Percentiles rank a stretch among this genome's conserved stretches.
Conservation (phyloP, 1,140 invertebrate species). For the Chymomyza costata region DNA sequence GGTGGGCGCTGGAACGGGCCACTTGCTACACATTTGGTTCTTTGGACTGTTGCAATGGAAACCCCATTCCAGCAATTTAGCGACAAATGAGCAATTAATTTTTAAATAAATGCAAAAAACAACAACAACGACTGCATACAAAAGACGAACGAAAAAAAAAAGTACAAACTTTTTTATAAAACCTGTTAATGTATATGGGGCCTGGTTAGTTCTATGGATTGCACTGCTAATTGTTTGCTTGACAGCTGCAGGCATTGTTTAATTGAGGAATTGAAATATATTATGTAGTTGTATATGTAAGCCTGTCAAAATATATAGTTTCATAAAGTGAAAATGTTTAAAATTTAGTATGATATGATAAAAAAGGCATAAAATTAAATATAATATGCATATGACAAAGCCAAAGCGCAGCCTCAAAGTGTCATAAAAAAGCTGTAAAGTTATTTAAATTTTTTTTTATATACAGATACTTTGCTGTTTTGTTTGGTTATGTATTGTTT, state of each 20-base stretch:
- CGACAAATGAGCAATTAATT: constrained; percentile 73
- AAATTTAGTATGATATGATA: neutral
- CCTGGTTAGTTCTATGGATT: no score
- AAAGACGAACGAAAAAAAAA: constrained; percentile 6
- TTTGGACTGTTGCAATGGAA: constrained; percentile 48
- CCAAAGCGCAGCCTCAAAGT: no score
- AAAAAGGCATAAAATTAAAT: constrained; percentile 14
- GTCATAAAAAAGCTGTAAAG: constrained; percentile 41
- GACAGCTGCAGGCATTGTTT: no score
- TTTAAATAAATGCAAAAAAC: constrained; percentile 63
- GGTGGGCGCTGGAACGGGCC: constrained; percentile 9
- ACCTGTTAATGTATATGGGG: constrained; percentile 22
- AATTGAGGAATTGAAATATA: no score
- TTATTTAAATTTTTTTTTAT: no score
- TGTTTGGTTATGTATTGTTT: no score
- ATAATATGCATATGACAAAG: constrained; percentile 35
- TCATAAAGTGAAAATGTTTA: no score
- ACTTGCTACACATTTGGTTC: constrained; percentile 50
- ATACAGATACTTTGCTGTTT: no score
- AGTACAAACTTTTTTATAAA: constrained; percentile 18
- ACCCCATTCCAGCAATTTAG: constrained; percentile 71
- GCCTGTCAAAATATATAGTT: no score
- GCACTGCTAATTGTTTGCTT: no score
- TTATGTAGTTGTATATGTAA: no score
- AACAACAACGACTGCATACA: constrained; percentile 16